Conservation (phyloP, 2,888 invertebrate species). For the Electrophaes corylata region DNA sequence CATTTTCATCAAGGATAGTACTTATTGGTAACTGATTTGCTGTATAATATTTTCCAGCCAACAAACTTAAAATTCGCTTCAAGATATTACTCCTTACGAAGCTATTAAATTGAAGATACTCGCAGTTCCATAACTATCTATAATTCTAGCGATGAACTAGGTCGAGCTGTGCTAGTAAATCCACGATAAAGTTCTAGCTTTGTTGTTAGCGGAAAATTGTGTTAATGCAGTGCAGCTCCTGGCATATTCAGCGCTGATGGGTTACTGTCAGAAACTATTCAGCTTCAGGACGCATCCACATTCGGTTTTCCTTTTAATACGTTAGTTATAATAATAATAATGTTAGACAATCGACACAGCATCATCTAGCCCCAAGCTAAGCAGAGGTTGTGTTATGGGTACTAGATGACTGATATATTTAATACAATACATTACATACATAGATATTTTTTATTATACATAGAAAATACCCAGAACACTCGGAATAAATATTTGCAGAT, state of each 20-base stretch:
- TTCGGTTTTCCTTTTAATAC: neutral
- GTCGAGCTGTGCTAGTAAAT: slow-evolving; percentile 30
- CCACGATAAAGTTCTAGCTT: slow-evolving; percentile 32
- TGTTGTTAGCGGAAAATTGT: slow-evolving; percentile 37
- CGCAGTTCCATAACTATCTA: slow-evolving; percentile 12
- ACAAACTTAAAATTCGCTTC: neutral
- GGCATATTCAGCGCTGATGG: slow-evolving; percentile 30
- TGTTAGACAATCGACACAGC: too few species aligned
- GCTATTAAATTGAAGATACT: slow-evolving; percentile 5
- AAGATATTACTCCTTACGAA: slow-evolving; percentile 4
- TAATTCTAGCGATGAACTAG: slow-evolving; percentile 27
- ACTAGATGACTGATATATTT: too few species aligned
- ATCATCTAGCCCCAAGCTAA: too few species aligned
- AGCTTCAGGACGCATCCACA: slow-evolving; percentile 15
- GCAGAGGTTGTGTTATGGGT: too few species aligned
- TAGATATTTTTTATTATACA: too few species aligned
- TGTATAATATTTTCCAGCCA: neutral
- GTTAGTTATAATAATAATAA: too few species aligned
- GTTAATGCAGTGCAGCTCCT: slow-evolving; percentile 34
- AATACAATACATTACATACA: too few species aligned
- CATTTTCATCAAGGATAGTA: too few species aligned
- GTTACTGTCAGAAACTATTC: slow-evolving; percentile 14
- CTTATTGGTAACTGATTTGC: too few species aligned
- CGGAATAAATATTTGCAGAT: too few species aligned
- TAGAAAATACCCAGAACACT: too few species aligned